Percentiles rank a stretch among this genome's conserved stretches.
Evolutionary conservation across 2,888 invertebrate genomes (phyloP).

Genomic region (Homarus gammarus): DNA sequence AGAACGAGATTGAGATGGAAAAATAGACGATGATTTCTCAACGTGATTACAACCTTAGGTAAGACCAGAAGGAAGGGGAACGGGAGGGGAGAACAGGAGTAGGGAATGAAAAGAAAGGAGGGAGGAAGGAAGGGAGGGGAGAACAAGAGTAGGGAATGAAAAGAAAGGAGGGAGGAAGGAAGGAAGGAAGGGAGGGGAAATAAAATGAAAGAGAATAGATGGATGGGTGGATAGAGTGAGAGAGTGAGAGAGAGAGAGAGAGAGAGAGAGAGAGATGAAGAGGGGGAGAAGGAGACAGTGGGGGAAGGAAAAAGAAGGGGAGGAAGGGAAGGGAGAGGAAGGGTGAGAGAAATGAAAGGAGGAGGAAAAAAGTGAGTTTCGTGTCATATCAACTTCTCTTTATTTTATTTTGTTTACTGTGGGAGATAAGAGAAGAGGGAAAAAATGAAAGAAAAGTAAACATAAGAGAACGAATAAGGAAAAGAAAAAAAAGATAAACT

Average conservation of each 20-base stretch:
- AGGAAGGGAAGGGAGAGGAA: not conserved
- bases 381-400: too few relatives aligned
- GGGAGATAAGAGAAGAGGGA: too few relatives aligned
- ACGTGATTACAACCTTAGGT: too few relatives aligned
- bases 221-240: slow-evolving; percentile 9
- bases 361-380: slow-evolving; percentile 1
- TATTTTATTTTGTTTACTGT: too few relatives aligned
- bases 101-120: not conserved
- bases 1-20: not conserved
- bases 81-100: too few relatives aligned
- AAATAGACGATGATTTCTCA: too few relatives aligned
- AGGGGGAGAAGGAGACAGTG: slow-evolving; percentile 7
- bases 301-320: not conserved
- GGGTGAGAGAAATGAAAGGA: slow-evolving; percentile 1
- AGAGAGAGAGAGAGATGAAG: not conserved
- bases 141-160: too few relatives aligned
- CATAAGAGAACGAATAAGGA: too few relatives aligned
- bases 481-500: too few relatives aligned
- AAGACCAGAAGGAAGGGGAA: too few relatives aligned
- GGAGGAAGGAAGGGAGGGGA: not conserved
- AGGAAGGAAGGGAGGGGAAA: not conserved
- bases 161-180: too few relatives aligned
- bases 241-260: not conserved
- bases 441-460: too few relatives aligned
- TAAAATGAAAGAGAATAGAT: not conserved